A percentile compares a stretch with the other conserved stretches of the same genome.
Evolutionary conservation across 2,888 invertebrate genomes (phyloP).

Genomic region (Drosophila crucigera): DNA sequence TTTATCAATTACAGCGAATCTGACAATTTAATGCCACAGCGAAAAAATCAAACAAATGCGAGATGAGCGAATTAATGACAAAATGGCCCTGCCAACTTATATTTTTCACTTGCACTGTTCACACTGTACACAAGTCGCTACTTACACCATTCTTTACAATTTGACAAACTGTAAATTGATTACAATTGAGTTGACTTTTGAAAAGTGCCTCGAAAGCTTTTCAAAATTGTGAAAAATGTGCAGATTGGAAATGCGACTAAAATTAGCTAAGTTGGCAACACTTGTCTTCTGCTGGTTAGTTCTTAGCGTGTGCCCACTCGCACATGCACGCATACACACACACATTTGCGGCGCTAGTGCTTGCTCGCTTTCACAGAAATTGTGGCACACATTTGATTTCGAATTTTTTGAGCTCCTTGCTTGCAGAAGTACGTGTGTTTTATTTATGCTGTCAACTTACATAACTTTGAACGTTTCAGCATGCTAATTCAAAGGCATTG

Average conservation of each 20-base stretch:
- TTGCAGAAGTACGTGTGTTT: slow-evolving; percentile 9
- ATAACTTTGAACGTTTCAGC: slow-evolving; percentile 42
- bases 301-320: slow-evolving; percentile 41
- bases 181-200: not conserved
- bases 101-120: slow-evolving; percentile 11
- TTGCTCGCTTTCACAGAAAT: slow-evolving; percentile 41
- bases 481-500: slow-evolving; percentile 46
- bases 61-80: slow-evolving; percentile 48
- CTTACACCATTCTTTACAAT: not conserved
- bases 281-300: slow-evolving; percentile 38
- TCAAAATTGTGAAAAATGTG: slow-evolving; percentile 22
- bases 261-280: slow-evolving; percentile 48
- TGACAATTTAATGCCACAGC: slow-evolving; percentile 20
- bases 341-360: slow-evolving; percentile 20
- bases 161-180: not conserved
- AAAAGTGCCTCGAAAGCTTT: not conserved
- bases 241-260: slow-evolving; percentile 19
- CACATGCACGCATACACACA: slow-evolving; percentile 14
- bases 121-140: not conserved
- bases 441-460: slow-evolving; percentile 49
- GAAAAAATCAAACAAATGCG: slow-evolving; percentile 57
- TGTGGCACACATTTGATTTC: slow-evolving; percentile 36
- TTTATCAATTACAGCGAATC: slow-evolving; percentile 25
- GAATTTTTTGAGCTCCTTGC: slow-evolving; percentile 27
- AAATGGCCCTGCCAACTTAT: slow-evolving; percentile 52